Evolutionary conservation across 2,113 vertebrate species (phyloP).

Genomic region (Pionites leucogaster): DNA sequence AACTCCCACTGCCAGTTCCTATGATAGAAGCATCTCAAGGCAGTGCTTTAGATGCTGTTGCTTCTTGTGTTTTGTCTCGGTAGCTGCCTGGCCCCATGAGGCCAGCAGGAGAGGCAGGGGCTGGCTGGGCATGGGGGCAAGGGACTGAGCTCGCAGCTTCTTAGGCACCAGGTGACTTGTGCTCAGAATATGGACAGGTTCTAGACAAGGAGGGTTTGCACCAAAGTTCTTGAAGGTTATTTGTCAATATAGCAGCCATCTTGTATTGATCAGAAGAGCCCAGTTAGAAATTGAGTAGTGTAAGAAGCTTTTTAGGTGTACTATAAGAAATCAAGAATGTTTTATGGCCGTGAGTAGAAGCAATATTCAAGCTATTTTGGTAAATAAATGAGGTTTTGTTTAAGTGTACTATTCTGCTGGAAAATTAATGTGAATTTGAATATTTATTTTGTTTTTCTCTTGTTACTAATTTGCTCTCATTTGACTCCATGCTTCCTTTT

Average conservation of each 20-base stretch:
- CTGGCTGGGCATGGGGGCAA: rapidly evolving
- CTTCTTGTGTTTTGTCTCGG: background rate
- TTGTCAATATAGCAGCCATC: background rate
- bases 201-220: background rate
- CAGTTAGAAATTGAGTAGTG: background rate
- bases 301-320: background rate
- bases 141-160: background rate
- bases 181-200: background rate
- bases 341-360: background rate
- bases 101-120: background rate
- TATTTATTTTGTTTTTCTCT: conserved; percentile 38
- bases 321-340: background rate
- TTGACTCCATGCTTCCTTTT: conserved; percentile 65
- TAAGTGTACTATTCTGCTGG: background rate
- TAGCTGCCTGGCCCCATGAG: rapidly evolving
- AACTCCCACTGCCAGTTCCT: conserved; percentile 42
- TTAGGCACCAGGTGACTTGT: rapidly evolving
- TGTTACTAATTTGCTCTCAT: conserved; percentile 67
- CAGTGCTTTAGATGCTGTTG: background rate
- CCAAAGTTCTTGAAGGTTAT: background rate
- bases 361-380: background rate
- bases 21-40: conserved; percentile 31
- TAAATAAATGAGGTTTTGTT: background rate
- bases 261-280: background rate
- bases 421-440: conserved; percentile 31